Conservation (phyloP, 2,113 vertebrate species). For the Lipophrys pholis region DNA sequence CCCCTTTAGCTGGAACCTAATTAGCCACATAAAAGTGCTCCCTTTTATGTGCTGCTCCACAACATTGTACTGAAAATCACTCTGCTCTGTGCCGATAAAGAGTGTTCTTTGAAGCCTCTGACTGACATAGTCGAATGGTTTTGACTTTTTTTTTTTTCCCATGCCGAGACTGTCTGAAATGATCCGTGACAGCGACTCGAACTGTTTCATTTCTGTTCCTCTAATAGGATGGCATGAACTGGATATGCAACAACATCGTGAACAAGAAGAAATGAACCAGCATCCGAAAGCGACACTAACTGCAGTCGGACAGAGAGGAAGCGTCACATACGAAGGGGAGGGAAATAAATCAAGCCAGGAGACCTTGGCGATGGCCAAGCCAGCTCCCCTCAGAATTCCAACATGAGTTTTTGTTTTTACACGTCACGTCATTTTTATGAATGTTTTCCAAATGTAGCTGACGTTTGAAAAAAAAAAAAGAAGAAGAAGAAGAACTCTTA, state of each 20-base stretch:
- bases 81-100: background rate
- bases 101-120: conserved; percentile 8
- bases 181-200: background rate
- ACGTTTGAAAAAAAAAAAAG: conserved; percentile 1
- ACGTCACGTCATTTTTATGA: conserved; percentile 54
- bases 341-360: background rate
- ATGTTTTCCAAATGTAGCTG: conserved; percentile 47
- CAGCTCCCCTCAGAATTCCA: conserved; percentile 19
- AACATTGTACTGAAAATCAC: background rate
- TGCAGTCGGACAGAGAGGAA: conserved; percentile 8
- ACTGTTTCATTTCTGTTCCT: conserved; percentile 19
- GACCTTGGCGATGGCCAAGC: conserved; percentile 6
- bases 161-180: background rate
- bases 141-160: background rate
- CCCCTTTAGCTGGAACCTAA: background rate
- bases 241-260: conserved; percentile 92
- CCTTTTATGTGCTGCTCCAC: background rate
- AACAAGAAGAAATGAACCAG: conserved; percentile 86
- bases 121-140: background rate
- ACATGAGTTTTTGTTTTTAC: conserved; percentile 50
- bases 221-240: conserved; percentile 91
- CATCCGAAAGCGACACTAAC: conserved; percentile 3
- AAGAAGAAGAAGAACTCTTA: background rate
- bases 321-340: conserved; percentile 6
- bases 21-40: background rate